Evolutionary conservation across 1,140 invertebrate species (phyloP).

Genomic region (Ylistrum balloti): DNA sequence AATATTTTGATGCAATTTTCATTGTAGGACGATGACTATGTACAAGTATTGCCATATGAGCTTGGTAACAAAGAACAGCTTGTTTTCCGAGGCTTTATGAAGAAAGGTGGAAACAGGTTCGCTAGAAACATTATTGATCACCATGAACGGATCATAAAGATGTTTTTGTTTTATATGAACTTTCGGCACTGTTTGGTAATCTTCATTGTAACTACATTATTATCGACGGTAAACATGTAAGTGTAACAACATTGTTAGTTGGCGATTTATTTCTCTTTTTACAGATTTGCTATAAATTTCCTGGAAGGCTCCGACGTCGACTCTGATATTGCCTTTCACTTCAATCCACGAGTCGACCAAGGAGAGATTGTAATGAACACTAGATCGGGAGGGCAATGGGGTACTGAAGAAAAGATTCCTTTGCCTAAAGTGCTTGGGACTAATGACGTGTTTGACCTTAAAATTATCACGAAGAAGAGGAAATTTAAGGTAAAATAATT

Average conservation of each 20-base stretch:
- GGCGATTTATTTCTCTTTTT: neutral
- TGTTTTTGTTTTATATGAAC: too few species aligned
- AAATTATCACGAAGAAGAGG: conserved; percentile 88
- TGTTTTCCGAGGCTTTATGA: neutral
- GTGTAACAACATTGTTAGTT: too few species aligned
- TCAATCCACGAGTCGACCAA: conserved; percentile 85
- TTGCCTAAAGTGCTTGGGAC: conserved; percentile 82
- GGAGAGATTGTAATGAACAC: conserved; percentile 88
- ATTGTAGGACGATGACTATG: neutral
- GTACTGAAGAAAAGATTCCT: conserved; percentile 86
- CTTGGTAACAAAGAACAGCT: neutral
- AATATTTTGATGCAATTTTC: neutral
- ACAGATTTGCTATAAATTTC: conserved; percentile 87
- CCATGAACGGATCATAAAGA: too few species aligned
- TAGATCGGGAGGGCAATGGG: conserved; percentile 86
- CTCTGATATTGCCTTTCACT: conserved; percentile 90
- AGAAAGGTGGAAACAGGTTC: conserved; percentile 11
- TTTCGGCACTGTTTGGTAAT: too few species aligned
- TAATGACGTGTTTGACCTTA: conserved; percentile 88
- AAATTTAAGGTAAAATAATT: conserved; percentile 86
- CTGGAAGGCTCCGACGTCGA: conserved; percentile 87
- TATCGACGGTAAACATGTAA: too few species aligned
- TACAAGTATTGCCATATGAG: neutral
- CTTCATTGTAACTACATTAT: too few species aligned
- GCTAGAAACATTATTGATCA: too few species aligned